Evolutionary conservation across 2,797 vertebrate genomes (phyloP), one percentile per base, ranked within the genome.

Genomic region (Bryconaethiops microstoma): DNA sequence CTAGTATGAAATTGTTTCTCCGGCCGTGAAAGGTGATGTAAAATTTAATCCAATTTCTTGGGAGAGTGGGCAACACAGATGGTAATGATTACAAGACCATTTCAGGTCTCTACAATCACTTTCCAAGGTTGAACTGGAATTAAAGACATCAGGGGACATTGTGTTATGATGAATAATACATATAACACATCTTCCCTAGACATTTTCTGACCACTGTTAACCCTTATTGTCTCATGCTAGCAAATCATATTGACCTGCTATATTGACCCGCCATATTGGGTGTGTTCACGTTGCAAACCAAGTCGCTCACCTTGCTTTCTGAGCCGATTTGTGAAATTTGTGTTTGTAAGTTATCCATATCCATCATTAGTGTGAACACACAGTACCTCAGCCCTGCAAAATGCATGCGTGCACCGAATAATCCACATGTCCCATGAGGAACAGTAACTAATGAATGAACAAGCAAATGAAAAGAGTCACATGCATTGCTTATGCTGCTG

Each of bases 11-110:
- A 70, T 55, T 54, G 50, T 54, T 70, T 76, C 29, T 52, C 57
- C 55, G 25, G 76, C 65, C 35, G 17, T 40, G 25, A 54, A 81
- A 69, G 25, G n/a, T 9, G 42, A 81, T 71, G 64, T 68, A 82
- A 50, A 74, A 23, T 50, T 29, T 16, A 65, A 52, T 63, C 69
- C 29, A 35, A 77, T 77, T 65, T 73, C 60, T 50, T 52, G 16
- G 29, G 70, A 59, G 39, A 65, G n/a, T 45, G 25, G 62, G 16
- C 17, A 40, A 40, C 63, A 19, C 35, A 1, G 1, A 25, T 55
- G 23, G 45, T 42, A 74, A 4, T 21, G 40, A 80, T 67, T 74
- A 57, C 40, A 75, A 23, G 50, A 40, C 19, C 40, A 52, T 5
- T 50, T 67, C 63, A 23, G 65, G 17, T 19, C 35, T 69, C 55